Evolutionary conservation across 2,113 vertebrate species (phyloP).

Genomic region (Brachypteracias leptosomus): DNA sequence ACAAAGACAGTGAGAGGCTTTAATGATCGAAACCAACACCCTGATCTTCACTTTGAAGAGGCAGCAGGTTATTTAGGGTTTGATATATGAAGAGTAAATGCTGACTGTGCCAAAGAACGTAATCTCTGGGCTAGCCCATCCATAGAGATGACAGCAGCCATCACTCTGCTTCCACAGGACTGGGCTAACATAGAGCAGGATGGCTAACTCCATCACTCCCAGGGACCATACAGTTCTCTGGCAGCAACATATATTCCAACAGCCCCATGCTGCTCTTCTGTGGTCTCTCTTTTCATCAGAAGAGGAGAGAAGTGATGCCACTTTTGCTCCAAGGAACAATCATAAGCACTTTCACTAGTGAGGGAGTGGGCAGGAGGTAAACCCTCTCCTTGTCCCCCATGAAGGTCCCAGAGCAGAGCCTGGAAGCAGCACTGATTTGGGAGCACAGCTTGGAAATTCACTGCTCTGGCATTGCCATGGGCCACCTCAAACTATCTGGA

Average conservation of each 20-base stretch:
- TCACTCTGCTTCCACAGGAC: neutral
- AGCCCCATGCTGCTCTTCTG: neutral
- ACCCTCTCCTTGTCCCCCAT: neutral
- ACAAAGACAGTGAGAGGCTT: conserved; percentile 3
- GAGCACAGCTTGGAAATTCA: neutral
- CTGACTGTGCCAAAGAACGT: neutral
- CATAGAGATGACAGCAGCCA: neutral
- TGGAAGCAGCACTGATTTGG: neutral
- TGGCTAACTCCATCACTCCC: neutral
- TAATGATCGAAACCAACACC: conserved; percentile 1
- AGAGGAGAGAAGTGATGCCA: neutral
- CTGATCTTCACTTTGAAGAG: neutral
- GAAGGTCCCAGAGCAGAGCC: neutral
- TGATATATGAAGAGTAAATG: neutral
- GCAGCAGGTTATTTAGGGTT: neutral
- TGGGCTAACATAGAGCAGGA: neutral
- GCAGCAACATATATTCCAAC: fast-evolving
- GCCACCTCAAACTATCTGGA: neutral
- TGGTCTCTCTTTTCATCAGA: neutral
- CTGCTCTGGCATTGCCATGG: neutral
- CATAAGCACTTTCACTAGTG: neutral
- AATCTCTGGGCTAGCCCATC: neutral
- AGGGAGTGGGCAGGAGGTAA: neutral
- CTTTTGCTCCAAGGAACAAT: neutral
- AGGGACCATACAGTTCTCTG: neutral